Evolutionary conservation across 64 coral and sea anemone species (phyloP).

Genomic region (Pachyseris speciosa): DNA sequence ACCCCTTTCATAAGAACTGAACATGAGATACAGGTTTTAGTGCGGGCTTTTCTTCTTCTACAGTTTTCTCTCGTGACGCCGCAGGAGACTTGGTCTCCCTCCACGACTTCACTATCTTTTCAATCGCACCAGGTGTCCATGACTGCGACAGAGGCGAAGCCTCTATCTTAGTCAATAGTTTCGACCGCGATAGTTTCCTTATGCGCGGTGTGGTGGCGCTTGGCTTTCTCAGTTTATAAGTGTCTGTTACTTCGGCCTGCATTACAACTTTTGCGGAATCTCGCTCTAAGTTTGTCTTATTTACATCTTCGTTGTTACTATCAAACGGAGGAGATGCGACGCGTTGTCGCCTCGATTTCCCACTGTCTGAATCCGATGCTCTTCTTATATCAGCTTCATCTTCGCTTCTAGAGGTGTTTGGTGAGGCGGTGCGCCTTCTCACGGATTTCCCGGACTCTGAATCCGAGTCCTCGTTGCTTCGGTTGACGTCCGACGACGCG

Average conservation of each 20-base stretch:
- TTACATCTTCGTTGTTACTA: background rate
- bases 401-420: background rate
- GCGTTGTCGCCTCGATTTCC: background rate
- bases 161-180: constrained; percentile 32
- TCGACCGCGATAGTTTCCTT: constrained; percentile 18
- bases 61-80: background rate
- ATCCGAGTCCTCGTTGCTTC: constrained; percentile 22
- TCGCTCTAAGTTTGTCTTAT: background rate
- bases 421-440: background rate
- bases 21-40: constrained; percentile 11
- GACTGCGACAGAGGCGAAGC: constrained; percentile 47
- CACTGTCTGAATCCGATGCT: constrained; percentile 5
- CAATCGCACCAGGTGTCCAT: constrained; percentile 60
- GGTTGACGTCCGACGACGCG: background rate
- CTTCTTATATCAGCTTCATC: constrained; percentile 11
- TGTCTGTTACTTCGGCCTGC: background rate
- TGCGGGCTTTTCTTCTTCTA: background rate
- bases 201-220: background rate
- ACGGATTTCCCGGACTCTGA: constrained; percentile 10
- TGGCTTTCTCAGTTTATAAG: background rate
- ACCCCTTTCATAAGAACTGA: constrained; percentile 23
- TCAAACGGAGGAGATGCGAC: background rate
- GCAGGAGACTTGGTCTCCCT: constrained; percentile 38
- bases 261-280: background rate
- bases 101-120: constrained; percentile 77